Evolutionary conservation across 2,888 invertebrate genomes (phyloP).

Genomic region (Leuctra nigra): DNA sequence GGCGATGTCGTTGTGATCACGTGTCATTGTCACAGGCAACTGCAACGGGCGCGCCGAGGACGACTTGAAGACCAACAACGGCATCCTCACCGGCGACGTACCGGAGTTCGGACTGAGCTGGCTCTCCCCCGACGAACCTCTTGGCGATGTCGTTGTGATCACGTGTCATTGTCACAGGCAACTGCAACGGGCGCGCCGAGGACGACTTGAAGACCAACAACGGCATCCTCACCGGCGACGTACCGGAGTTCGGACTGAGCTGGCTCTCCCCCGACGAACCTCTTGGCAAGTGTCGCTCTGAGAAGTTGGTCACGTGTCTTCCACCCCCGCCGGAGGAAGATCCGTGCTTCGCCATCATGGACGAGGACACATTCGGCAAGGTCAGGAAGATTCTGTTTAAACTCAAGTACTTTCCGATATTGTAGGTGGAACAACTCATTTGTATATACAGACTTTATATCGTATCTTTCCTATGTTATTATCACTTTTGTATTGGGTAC

Average conservation of each 20-base stretch:
- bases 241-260: constrained; percentile 47
- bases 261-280: constrained; percentile 41
- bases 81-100: constrained; percentile 45
- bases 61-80: constrained; percentile 35
- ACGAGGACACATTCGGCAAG: constrained; percentile 48
- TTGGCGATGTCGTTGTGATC: too few relatives aligned
- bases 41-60: constrained; percentile 38
- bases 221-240: constrained; percentile 44
- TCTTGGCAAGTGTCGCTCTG: background rate
- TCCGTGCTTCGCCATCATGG: constrained; percentile 59
- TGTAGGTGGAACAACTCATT: too few relatives aligned
- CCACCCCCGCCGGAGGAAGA: constrained; percentile 54
- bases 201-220: constrained; percentile 37
- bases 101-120: constrained; percentile 51
- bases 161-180: constrained; percentile 33
- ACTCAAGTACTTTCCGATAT: too few relatives aligned
- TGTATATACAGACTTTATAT: too few relatives aligned
- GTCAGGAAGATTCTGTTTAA: too few relatives aligned
- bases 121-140: constrained; percentile 36
- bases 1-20: too few relatives aligned
- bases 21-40: constrained; percentile 35
- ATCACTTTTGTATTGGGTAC: too few relatives aligned
- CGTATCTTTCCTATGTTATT: too few relatives aligned
- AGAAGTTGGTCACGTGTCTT: constrained; percentile 26
- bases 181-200: constrained; percentile 37